Percentiles rank a stretch among this genome's conserved stretches.
Evolutionary conservation across 2,113 vertebrate species (phyloP).

Genomic region (Dicerorhinus sumatrensis): DNA sequence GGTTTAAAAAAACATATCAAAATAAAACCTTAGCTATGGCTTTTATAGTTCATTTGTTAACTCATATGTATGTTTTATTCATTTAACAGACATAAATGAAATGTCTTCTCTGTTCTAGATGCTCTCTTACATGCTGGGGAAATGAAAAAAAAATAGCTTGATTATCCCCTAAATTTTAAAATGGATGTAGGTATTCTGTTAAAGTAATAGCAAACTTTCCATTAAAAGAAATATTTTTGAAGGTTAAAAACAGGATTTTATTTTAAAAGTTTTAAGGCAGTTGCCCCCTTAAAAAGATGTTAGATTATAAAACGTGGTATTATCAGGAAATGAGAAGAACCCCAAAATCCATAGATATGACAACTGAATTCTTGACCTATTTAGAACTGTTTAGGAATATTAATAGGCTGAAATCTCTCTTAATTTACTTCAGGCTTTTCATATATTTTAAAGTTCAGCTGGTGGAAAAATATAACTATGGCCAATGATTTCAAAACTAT

Average conservation of each 20-base stretch:
- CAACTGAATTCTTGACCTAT: not conserved
- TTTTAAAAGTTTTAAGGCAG: not conserved
- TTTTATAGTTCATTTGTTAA: not conserved
- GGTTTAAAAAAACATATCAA: not conserved
- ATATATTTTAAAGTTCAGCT: not conserved
- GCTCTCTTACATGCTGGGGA: not conserved
- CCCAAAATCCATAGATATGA: not conserved
- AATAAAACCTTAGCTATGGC: not conserved
- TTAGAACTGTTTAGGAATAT: not conserved
- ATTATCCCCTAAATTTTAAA: not conserved
- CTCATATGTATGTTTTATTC: not conserved
- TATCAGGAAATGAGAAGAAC: not conserved
- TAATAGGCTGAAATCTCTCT: not conserved
- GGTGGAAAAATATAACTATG: not conserved
- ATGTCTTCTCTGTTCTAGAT: not conserved
- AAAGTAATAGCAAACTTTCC: not conserved
- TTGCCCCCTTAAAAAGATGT: not conserved
- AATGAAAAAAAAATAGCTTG: not conserved
- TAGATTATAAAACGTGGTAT: not conserved
- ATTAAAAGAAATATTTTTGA: not conserved
- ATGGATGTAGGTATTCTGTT: not conserved
- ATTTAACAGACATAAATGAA: not conserved
- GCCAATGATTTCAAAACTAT: not conserved
- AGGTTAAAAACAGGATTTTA: not conserved
- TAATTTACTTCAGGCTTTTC: not conserved